Evolutionary conservation across 1,140 invertebrate species (phyloP), one percentile per base, ranked within the genome.

Genomic region (Helicoverpa zea): DNA sequence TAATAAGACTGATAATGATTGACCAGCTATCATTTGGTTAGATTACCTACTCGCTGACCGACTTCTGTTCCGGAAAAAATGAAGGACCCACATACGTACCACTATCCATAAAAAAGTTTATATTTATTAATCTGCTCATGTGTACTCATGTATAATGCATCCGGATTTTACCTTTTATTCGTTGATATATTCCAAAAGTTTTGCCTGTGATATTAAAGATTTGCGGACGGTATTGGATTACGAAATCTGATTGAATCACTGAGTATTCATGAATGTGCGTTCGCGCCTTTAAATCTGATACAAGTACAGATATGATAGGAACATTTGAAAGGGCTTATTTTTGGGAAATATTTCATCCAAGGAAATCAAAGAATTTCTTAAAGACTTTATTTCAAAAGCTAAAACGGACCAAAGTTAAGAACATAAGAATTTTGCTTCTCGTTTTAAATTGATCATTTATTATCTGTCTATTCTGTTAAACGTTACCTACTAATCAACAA

Each of bases 101-200:
- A 47, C 14, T 18, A 18, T 30, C 11, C 16, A 13, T 9, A 79
- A 47, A 64, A 18, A 61, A 35, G 61, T 23, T 63, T 73, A 52
- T 73, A 73, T 80, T 73, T 73, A 80, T 73, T 80, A 58, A 79
- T 35, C 64, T 63, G 3, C 47, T 47, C 59, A 14, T 51, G 47
- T 73, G 59, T 18, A 73, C 47, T 68, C 58, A 80, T 80, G 78
- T 80, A 80, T 73, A 64, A 80, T 80, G 68, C 78, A 80, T 73
- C 58, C n/a, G 73, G 58, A 68, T 14, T 61, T 52, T 30, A 47
- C 58, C 43, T 61, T 51, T 72, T 70, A 72, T 59, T 79, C 52
- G 59, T 59, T 13, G 35, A 35, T 43, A 23, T 77, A 56, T 54
- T 66, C 59, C 59, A 43, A 77, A 43, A 77, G 59, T 76, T 76